phyloP scores from a whole-genome alignment of 2,113 vertebrate genomes.

The Eublepharis macularius region DNA sequence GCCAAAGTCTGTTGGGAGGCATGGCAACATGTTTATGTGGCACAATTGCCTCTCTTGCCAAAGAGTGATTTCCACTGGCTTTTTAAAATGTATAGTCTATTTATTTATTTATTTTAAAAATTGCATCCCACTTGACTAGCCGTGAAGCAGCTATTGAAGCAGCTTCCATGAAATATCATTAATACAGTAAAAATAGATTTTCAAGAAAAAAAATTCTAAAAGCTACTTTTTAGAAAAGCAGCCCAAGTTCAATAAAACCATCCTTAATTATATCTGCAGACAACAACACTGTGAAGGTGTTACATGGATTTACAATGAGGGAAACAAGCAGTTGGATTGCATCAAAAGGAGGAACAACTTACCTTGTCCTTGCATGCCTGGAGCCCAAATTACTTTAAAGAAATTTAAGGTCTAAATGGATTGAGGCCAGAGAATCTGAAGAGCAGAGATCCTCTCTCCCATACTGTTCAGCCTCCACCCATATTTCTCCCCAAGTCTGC shows the following conservation, averaged over 20 bases:
- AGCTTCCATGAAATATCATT: neutral
- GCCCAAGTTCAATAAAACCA: neutral
- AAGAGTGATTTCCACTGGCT: neutral
- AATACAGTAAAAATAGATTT: neutral
- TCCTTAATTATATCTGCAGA: neutral
- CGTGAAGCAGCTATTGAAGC: neutral
- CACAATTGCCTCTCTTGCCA: neutral
- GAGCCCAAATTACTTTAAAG: neutral
- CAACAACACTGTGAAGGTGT: neutral
- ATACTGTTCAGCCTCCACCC: no score
- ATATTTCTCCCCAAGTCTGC: no score
- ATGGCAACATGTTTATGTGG: neutral
- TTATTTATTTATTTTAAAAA: neutral
- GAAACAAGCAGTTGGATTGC: neutral
- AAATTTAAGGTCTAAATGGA: no score
- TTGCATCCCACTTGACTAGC: neutral
- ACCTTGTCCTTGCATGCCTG: neutral
- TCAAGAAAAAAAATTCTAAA: neutral
- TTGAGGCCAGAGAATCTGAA: no score
- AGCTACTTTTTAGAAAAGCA: neutral
- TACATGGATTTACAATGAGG: neutral
- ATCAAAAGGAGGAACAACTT: neutral
- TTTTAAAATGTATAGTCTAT: neutral
- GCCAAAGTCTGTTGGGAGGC: neutral
- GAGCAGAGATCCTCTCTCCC: no score